phyloP scores from a whole-genome alignment of 2,888 invertebrate genomes.

The Charanyca ferruginea region DNA sequence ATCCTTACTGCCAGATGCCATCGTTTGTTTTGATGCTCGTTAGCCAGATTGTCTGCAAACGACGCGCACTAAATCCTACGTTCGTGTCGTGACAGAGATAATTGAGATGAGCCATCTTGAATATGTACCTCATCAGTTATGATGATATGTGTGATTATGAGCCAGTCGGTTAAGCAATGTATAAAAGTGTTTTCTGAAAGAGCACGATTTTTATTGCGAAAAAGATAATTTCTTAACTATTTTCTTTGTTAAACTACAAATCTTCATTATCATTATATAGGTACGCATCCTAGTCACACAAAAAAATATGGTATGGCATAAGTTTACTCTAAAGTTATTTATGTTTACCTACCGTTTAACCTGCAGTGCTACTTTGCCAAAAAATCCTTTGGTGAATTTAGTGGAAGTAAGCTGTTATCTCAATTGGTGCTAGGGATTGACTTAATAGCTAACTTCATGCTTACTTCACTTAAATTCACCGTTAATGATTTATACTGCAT shows the following conservation, averaged over 20 bases:
- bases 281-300: no score
- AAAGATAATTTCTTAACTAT: conserved; percentile 3
- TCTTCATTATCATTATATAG: no score
- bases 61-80: conserved; percentile 53
- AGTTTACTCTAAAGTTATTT: no score
- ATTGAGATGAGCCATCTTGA: conserved; percentile 62
- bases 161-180: conserved; percentile 38
- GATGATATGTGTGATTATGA: conserved; percentile 55
- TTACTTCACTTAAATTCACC: no score
- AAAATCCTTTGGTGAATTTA: no score
- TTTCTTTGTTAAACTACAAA: background rate
- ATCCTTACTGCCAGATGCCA: conserved; percentile 34
- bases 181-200: conserved; percentile 12
- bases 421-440: no score
- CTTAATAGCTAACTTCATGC: no score
- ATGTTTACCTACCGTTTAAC: no score
- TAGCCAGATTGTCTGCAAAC: conserved; percentile 56
- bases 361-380: no score
- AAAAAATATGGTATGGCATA: no score
- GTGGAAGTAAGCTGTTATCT: no score
- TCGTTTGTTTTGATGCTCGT: conserved; percentile 58
- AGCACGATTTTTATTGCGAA: conserved; percentile 6
- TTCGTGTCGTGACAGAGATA: conserved; percentile 68
- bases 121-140: conserved; percentile 59
- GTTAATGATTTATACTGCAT: no score